A percentile compares a stretch with the other conserved stretches of the same genome.
These are phyloP conservation scores for Cephus pulcher DNA, from an alignment of 2,888 invertebrate species.

Conservation along the genomic window DNA sequence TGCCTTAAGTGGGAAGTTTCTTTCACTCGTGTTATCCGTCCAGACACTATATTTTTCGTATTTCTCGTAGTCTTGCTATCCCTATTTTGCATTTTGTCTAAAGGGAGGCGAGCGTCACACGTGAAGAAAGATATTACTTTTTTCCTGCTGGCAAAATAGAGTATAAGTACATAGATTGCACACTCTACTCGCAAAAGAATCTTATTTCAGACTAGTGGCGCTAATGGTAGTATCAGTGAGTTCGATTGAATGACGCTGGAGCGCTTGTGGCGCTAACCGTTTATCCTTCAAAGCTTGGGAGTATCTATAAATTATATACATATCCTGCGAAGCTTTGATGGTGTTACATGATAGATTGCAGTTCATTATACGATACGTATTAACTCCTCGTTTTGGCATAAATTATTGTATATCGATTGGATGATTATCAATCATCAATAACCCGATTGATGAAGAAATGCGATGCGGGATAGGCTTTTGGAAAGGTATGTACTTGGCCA, in stretches of 20 bases:
- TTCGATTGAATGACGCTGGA: not conserved
- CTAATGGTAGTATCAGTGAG: not conserved
- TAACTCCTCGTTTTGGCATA: not conserved
- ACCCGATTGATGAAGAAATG: not conserved
- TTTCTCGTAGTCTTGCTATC: not conserved
- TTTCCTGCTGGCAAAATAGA: not conserved
- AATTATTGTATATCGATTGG: not conserved
- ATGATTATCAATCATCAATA: not conserved
- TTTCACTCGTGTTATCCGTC: not conserved
- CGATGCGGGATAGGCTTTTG: not conserved
- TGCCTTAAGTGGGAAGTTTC: not conserved
- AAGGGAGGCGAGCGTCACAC: not conserved
- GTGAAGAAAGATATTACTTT: not conserved
- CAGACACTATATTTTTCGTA: not conserved
- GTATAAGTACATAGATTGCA: not conserved
- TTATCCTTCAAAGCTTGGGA: not conserved
- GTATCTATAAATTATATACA: not conserved
- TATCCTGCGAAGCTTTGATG: not conserved
- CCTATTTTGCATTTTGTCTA: not conserved
- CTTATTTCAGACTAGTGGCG: not conserved
- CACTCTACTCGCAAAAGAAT: not conserved
- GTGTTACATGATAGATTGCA: not conserved
- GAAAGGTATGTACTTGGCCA: not conserved
- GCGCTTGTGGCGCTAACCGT: not conserved
- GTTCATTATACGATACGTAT: not conserved